Base-by-base conservation (phyloP, 92 coral and sea anemone species). In the Zoanthus solanderi region DNA sequence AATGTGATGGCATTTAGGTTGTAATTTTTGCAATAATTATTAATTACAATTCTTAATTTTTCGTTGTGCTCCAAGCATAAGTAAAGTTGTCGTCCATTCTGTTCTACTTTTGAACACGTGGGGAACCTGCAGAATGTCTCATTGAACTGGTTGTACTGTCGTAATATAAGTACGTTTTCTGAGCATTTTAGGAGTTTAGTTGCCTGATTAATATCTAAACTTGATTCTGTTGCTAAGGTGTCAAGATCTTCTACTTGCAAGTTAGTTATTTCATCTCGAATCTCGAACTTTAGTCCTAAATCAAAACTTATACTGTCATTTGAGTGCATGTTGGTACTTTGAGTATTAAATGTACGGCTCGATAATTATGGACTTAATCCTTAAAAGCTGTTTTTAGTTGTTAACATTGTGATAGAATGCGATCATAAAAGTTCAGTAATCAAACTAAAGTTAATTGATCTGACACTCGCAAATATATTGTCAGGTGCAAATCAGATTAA, bases 61-160 rank as follows among this genome's bases (percentile, higher is more conserved):
- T 32, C 50, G 34, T 3, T 31, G 56, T 78, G 83, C 30, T 56
- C 83, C 16, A 9, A 32, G 56, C 83, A 78, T 56, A 78, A 31
- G 18, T 78, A 78, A 52, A 78, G 83, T 14, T 57, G 7, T 57
- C 68, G 6, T 54, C 29, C 37, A 50, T 57, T 30, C 29, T 10
- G 60, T 10, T 78, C 68, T 16, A 16, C 9, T 56, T 31, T 56
- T 16, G 69, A 32, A 23, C 83, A 78, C 44, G 45, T 57, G 5
- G 83, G 83, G 56, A 78, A 78, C 8, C 83, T 54, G 30, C 83
- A 78, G 68, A 11, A 30, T 57, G 12, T 17, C 2, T 78, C 67
- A 16, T 11, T 29, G 28, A 47, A 18, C 10, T 47, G 12, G 16
- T 44, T 7, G 23, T 3, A 56, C 14, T 14, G 6, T 32, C 48